Conservation (phyloP, 2,888 invertebrate species). For the Drosophila prolongata region DNA sequence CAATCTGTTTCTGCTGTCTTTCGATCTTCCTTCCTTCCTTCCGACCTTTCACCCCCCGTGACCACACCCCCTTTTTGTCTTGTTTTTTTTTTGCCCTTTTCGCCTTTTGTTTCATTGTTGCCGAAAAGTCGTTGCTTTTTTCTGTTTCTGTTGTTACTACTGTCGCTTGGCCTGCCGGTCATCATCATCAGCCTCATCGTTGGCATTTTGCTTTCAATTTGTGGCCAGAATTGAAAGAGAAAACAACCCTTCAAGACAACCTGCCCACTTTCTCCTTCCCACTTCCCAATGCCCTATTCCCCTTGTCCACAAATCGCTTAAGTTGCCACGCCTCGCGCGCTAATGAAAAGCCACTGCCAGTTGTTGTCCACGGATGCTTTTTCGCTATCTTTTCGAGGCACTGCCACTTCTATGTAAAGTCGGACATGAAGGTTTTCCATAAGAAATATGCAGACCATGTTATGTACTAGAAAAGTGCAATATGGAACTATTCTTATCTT, state of each 20-base stretch:
- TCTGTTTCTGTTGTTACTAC: conserved; percentile 28
- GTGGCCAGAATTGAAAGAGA: conserved; percentile 51
- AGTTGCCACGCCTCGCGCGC: conserved; percentile 48
- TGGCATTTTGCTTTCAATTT: conserved; percentile 76
- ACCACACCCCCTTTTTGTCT: conserved; percentile 13
- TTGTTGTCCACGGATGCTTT: conserved; percentile 20
- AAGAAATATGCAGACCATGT: no score
- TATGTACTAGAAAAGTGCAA: no score
- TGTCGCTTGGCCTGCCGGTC: conserved; percentile 42
- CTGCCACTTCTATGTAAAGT: not conserved
- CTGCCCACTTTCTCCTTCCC: not conserved
- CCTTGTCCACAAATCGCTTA: conserved; percentile 30
- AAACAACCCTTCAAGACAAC: conserved; percentile 36
- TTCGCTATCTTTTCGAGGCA: conserved; percentile 4
- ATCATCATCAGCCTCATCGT: conserved; percentile 55
- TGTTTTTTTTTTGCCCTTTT: not conserved
- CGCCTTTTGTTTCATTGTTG: conserved; percentile 69
- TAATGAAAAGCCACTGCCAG: conserved; percentile 48
- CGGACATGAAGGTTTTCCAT: no score
- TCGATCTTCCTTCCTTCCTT: conserved; percentile 48
- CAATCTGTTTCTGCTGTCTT: conserved; percentile 78
- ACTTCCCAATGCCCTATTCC: not conserved
- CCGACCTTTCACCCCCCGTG: conserved; percentile 4
- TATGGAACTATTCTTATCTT: no score
- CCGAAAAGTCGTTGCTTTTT: conserved; percentile 63